Evolutionary conservation across 2,113 vertebrate species (phyloP), one percentile per base, ranked within the genome.

Genomic region (Junco hyemalis): DNA sequence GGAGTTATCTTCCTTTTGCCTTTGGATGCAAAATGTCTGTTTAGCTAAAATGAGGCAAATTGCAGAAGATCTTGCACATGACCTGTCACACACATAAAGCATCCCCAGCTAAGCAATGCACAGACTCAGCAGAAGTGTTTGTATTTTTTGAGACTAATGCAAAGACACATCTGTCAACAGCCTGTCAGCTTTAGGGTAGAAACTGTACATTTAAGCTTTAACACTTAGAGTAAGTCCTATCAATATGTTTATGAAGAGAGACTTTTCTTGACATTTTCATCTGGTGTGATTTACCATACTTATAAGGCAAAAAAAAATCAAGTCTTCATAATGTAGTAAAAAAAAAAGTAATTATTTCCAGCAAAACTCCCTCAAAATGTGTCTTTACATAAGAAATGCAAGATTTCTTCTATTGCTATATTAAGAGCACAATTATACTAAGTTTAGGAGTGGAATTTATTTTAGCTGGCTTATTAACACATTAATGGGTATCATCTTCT

Each of bases 121-220:
- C n/a, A 77, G 63, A 53, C 54, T 93, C 68, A 80, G 54, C 71
- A 90, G 66, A 92, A 93, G 29, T 77, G 54, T 93, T 92, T 88
- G 28, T 92, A n/a, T 90, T 92, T 2, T 2, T 0, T 86, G 63
- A 92, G 88, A 73, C 35, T 86, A 90, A 86, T 86, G 59, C 50
- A 86, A 82, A 94, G 81, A 78, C 76, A 86, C 86, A 89, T 90
- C 65, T 92, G 72, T 88, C 92, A 93, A 68, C 80, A 88, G 36
- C 60, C 57, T 84, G 72, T 92, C 81, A 95, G 80, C 80, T 84
- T 92, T 61, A 71, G 77, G 61, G 48, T 84, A 44, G 19, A 80
- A 93, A 88, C 6, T 81, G n/a, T 50, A 38, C 40, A 22, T 81
- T 74, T 84, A 86, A 86, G 24, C 53, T 92, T 96, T 85, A 90